These are phyloP conservation scores for Panagrolaimus sp. DNA, from an alignment of 1,140 invertebrate genomes.

Conservation along the genomic window DNA sequence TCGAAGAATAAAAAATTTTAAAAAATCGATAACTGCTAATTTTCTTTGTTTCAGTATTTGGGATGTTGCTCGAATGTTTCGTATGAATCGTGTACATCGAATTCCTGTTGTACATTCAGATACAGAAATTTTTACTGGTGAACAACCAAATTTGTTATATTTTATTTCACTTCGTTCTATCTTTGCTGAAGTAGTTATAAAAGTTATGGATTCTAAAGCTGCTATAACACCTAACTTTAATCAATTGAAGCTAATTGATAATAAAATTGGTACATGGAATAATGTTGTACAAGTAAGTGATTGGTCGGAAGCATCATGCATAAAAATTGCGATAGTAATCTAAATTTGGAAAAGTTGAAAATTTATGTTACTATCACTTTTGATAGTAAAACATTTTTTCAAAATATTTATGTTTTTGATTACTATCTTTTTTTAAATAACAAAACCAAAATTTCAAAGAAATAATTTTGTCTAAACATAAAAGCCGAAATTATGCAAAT, in stretches of 20 bases:
- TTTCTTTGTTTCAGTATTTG: slow-evolving; percentile 35
- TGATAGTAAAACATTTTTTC: no score
- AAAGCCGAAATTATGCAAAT: slow-evolving; percentile 16
- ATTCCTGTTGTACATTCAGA: slow-evolving; percentile 42
- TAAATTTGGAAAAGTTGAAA: no score
- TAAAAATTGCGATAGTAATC: no score
- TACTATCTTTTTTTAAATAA: no score
- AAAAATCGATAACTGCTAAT: not conserved
- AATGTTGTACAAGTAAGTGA: slow-evolving; percentile 31
- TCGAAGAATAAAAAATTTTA: no score
- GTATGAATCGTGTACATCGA: slow-evolving; percentile 45
- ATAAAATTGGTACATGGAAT: slow-evolving; percentile 32
- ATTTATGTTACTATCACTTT: no score
- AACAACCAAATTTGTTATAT: slow-evolving; percentile 3
- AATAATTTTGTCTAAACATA: no score
- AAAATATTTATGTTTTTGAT: slow-evolving; percentile 19
- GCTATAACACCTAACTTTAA: slow-evolving; percentile 33
- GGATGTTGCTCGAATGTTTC: slow-evolving; percentile 42
- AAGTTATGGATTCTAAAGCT: slow-evolving; percentile 33
- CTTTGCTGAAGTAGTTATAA: slow-evolving; percentile 34
- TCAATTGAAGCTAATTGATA: slow-evolving; percentile 27
- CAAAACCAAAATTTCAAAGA: no score
- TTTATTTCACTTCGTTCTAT: slow-evolving; percentile 41
- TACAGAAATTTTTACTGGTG: slow-evolving; percentile 26
- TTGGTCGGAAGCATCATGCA: no score